Base-by-base conservation (phyloP, 2,888 invertebrate species). In the Lycia hirtaria region DNA sequence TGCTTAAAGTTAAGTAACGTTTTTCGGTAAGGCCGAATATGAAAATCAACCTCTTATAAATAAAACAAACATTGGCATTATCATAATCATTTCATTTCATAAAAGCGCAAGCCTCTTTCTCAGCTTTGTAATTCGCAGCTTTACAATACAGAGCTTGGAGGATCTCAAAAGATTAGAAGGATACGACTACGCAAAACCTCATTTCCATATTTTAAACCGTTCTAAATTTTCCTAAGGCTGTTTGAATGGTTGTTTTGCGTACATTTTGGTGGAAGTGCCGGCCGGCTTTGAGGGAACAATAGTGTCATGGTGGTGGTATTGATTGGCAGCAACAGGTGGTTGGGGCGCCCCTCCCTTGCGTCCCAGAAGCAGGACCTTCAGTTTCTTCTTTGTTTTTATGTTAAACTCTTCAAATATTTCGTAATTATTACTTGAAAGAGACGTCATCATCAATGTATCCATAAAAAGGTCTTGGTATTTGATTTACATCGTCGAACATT, bases 311-410 rank as follows among this genome's bases (percentile, higher is more conserved):
- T 87, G 81, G 77, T 85, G 76, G 79, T 91, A 91, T 91, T 89
- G 91, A 91, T 91, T 90, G 85, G 75, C 70, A 73, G 78, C 89
- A 85, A 91, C 91, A 91, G 85, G 89, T 90, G 78, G 86, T 66
- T 82, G 81, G 85, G 88, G 87, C 78, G 85, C 76, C 80, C 71
- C 83, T 72, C 80, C 87, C 84, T 80, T 83, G 73, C 66, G 76
- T 68, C 35, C 41, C 73, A 72, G 57, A 68, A 65, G 68, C 71
- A 76, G 68, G 74, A 81, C 78, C 78, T 83, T 84, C 80, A 80
- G 81, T 83, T 84, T 76, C 71, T 61, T 81, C 84, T 80, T 80
- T 75, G 57, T 75, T 66, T 45, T 49, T 56, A 60, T 60, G 53
- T 58, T 52, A 56, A 62, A 47, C 41, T 43, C 30, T 56, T 51